These are phyloP conservation scores for Manis javanica DNA, from an alignment of 2,797 vertebrate species.

Conservation along the genomic window DNA sequence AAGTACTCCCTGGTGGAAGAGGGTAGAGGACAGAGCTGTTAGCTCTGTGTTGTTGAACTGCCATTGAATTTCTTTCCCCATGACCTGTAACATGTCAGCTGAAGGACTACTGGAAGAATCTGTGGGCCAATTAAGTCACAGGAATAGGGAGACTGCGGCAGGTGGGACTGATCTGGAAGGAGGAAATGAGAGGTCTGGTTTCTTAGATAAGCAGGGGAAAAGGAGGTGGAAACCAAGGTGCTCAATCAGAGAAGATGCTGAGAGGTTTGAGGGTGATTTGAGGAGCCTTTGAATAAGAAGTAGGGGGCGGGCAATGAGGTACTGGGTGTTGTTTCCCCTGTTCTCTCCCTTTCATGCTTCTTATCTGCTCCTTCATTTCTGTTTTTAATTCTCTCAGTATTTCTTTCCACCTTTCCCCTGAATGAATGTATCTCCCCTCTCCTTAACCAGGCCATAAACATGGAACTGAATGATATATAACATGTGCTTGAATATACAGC, in stretches of 20 bases:
- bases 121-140: not conserved
- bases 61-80: not conserved
- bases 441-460: not conserved
- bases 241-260: not conserved
- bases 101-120: not conserved
- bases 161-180: not conserved
- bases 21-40: not conserved
- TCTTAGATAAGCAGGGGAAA: not conserved
- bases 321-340: not conserved
- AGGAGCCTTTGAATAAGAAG: not conserved
- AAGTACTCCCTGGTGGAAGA: constrained; percentile 81
- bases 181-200: not conserved
- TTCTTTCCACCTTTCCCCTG: not conserved
- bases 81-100: not conserved
- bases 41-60: not conserved
- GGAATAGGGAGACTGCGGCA: not conserved
- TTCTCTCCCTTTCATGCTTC: not conserved
- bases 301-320: not conserved
- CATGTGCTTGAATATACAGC: not conserved
- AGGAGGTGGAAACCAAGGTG: too few species aligned
- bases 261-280: not conserved
- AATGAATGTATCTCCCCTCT: not conserved
- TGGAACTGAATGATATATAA: not conserved
- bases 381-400: not conserved
- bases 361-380: not conserved